Conservation (phyloP, 2,797 vertebrate genomes). For the Thaleichthys pacificus region DNA sequence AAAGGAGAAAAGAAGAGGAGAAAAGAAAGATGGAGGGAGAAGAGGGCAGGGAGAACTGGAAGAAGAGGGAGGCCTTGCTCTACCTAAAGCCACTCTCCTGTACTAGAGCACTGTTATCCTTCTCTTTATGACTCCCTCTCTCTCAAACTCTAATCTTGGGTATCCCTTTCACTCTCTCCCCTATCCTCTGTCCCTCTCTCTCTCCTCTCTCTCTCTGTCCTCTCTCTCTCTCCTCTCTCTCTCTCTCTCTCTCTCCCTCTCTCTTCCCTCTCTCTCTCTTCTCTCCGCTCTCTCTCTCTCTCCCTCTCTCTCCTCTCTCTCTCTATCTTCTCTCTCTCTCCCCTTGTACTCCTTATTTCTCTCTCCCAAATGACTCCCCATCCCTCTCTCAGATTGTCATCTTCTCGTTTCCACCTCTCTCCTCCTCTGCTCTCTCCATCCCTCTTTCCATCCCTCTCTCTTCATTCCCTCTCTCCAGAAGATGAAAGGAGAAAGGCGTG, state of each 20-base stretch:
- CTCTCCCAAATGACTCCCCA: neutral
- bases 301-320: neutral
- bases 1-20: neutral
- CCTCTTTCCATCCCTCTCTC: neutral
- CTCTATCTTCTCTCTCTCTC: neutral
- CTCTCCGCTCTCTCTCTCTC: neutral
- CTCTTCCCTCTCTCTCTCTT: neutral
- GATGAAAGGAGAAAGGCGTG: neutral
- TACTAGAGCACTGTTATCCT: too few relatives aligned
- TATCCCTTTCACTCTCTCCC: slow-evolving; percentile 19
- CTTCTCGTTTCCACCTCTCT: slow-evolving; percentile 13
- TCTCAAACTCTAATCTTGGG: too few relatives aligned
- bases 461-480: neutral
- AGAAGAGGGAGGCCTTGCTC: neutral
- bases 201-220: too few relatives aligned
- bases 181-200: slow-evolving; percentile 34
- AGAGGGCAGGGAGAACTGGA: neutral
- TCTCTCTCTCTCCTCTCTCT: neutral
- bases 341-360: slow-evolving; percentile 25
- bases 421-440: neutral
- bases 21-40: neutral
- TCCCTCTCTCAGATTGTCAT: neutral
- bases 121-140: too few relatives aligned
- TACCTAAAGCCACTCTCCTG: too few relatives aligned
- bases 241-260: neutral